Evolutionary conservation across 2,888 invertebrate species (phyloP).

Genomic region (Stenodema calcarata): DNA sequence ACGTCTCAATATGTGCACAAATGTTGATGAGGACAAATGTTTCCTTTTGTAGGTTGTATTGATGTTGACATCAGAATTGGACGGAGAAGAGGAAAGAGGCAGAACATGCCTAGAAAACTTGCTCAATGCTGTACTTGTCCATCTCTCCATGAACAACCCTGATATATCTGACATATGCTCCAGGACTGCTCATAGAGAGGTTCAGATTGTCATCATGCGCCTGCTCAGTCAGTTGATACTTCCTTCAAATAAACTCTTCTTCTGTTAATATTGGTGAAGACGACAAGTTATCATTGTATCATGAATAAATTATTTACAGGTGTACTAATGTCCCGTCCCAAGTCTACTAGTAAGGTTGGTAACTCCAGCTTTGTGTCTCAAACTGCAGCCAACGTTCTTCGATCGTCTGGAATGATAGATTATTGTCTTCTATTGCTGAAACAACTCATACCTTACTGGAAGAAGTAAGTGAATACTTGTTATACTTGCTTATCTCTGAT

Average conservation of each 20-base stretch:
- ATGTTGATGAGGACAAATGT: too few relatives aligned
- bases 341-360: conserved; percentile 64
- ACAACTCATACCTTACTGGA: conserved; percentile 80
- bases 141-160: conserved; percentile 72
- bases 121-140: conserved; percentile 74
- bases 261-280: not conserved
- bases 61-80: conserved; percentile 88
- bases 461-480: conserved; percentile 62
- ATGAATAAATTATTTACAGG: conserved; percentile 62
- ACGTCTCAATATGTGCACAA: too few relatives aligned
- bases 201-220: conserved; percentile 86
- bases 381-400: conserved; percentile 73
- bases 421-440: conserved; percentile 77
- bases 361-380: conserved; percentile 70
- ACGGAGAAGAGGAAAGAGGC: conserved; percentile 83
- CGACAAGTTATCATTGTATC: too few relatives aligned
- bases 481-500: too few relatives aligned
- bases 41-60: conserved; percentile 71
- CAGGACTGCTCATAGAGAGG: conserved; percentile 79
- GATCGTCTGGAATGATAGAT: conserved; percentile 73
- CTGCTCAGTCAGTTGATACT: conserved; percentile 73
- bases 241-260: not conserved
- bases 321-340: conserved; percentile 79
- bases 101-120: conserved; percentile 78
- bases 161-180: conserved; percentile 66